phyloP scores from a whole-genome alignment of 2,888 invertebrate genomes.

The Epinotia demarniana region DNA sequence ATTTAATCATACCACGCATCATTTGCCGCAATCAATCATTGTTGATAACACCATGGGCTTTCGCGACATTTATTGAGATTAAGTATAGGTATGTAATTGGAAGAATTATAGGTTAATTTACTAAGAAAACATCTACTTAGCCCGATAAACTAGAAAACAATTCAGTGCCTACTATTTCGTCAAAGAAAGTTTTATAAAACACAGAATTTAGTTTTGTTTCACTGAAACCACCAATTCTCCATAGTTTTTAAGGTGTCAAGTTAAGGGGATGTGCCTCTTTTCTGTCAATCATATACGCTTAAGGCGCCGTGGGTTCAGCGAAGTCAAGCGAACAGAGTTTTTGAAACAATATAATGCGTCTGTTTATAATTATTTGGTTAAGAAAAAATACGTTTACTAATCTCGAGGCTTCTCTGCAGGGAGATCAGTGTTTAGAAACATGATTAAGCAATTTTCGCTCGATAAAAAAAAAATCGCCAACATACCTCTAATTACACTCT shows the following conservation, averaged over 20 bases:
- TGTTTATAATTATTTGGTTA: no score
- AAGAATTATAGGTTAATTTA: background rate
- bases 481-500: no score
- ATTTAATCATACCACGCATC: slow-evolving; percentile 41
- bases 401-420: no score
- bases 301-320: no score
- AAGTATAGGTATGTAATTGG: background rate
- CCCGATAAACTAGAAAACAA: background rate
- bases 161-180: background rate
- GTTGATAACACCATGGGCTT: slow-evolving; percentile 33
- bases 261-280: background rate
- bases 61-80: slow-evolving; percentile 26
- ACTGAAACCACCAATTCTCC: background rate
- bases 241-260: background rate
- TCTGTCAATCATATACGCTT: no score
- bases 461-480: no score
- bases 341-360: no score
- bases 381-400: no score
- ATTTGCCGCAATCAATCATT: slow-evolving; percentile 39
- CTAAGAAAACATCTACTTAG: background rate
- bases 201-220: background rate
- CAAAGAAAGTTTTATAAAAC: background rate
- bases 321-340: no score
- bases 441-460: no score
- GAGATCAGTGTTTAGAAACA: no score